phyloP scores from a whole-genome alignment of 2,888 invertebrate genomes.

The Ptycholaimellus sp. region DNA sequence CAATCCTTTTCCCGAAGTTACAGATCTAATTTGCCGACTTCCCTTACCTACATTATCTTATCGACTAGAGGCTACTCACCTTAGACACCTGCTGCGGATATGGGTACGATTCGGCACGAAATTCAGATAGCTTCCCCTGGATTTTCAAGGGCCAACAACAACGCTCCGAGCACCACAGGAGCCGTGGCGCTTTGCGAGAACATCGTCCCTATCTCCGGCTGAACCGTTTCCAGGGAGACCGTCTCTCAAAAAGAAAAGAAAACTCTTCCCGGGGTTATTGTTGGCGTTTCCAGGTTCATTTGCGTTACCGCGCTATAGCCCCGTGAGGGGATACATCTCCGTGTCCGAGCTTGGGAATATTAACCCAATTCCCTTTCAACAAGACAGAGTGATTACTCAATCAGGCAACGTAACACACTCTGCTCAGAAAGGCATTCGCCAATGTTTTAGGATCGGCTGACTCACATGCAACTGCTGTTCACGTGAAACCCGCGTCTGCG shows the following conservation, averaged over 20 bases:
- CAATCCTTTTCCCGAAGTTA: conserved; percentile 45
- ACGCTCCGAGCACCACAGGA: conserved; percentile 26
- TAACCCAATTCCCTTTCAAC: conserved; percentile 27
- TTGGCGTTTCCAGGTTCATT: conserved; percentile 26
- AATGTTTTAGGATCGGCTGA: conserved; percentile 26
- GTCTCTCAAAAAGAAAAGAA: conserved; percentile 30
- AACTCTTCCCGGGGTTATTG: conserved; percentile 28
- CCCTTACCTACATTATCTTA: conserved; percentile 20
- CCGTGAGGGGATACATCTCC: conserved; percentile 6
- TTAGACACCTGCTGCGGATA: conserved; percentile 53
- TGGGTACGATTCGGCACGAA: conserved; percentile 39
- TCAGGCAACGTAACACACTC: too few relatives aligned
- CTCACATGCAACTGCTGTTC: conserved; percentile 33
- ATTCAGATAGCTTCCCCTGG: conserved; percentile 26
- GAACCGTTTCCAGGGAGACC: conserved; percentile 30
- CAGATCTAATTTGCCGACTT: conserved; percentile 30
- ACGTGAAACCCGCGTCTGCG: conserved; percentile 38
- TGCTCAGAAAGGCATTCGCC: conserved; percentile 17
- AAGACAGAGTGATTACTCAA: too few relatives aligned
- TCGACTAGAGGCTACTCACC: conserved; percentile 32
- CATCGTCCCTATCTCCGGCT: conserved; percentile 28
- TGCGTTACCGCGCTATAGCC: conserved; percentile 23
- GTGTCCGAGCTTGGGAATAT: conserved; percentile 20
- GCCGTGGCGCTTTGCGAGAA: conserved; percentile 28
- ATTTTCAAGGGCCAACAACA: conserved; percentile 27